Conservation (phyloP, 23 tunicate genomes). For the Styela clava region DNA sequence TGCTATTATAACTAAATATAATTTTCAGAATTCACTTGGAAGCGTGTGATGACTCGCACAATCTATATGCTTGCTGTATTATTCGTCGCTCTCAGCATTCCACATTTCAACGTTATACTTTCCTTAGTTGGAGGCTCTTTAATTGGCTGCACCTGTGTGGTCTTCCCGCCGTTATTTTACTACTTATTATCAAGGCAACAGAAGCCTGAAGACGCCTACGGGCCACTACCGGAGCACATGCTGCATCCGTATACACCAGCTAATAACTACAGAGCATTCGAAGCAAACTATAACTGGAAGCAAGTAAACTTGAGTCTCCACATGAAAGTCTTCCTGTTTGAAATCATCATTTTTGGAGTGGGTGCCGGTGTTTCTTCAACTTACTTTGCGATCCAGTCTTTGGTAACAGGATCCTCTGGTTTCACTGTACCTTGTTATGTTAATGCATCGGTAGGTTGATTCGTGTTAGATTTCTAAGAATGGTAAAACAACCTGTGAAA, state of each 20-base stretch:
- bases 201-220: slow-evolving; percentile 33
- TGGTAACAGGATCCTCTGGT: slow-evolving; percentile 68
- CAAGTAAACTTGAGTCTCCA: slow-evolving; percentile 42
- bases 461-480: too few relatives aligned
- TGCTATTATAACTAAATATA: too few relatives aligned
- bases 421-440: slow-evolving; percentile 88
- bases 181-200: slow-evolving; percentile 51
- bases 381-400: slow-evolving; percentile 45
- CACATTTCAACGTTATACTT: slow-evolving; percentile 76
- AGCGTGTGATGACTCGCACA: slow-evolving; percentile 51
- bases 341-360: slow-evolving; percentile 71
- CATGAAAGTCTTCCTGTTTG: slow-evolving; percentile 47
- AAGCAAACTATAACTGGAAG: slow-evolving; percentile 25
- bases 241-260: background rate
- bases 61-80: slow-evolving; percentile 19
- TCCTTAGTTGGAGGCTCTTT: slow-evolving; percentile 79
- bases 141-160: slow-evolving; percentile 53
- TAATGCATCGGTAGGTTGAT: slow-evolving; percentile 21
- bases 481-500: too few relatives aligned
- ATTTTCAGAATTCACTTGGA: slow-evolving; percentile 28
- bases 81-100: slow-evolving; percentile 63
- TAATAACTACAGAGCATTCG: background rate
- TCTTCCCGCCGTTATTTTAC: slow-evolving; percentile 87
- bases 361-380: slow-evolving; percentile 72
- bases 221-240: slow-evolving; percentile 25